Percentiles rank a stretch among this genome's conserved stretches.
phyloP scores from a whole-genome alignment of 2,888 invertebrate species.

The Anoplius nigerrimus region DNA sequence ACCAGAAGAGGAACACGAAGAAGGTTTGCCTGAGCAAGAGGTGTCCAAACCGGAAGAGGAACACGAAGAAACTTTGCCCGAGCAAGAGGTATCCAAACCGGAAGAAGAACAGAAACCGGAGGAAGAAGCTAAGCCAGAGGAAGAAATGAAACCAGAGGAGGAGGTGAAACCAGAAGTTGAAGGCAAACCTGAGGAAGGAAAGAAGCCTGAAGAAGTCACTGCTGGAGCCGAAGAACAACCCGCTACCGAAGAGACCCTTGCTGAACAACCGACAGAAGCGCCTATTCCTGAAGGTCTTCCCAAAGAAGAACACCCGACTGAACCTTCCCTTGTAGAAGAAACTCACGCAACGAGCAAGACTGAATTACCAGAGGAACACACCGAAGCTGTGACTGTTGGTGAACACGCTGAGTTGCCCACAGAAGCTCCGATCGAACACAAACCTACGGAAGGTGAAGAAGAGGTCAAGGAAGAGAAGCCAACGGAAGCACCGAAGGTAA shows the following conservation, averaged over 20 bases:
- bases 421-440: conserved; percentile 39
- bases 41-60: conserved; percentile 24
- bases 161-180: conserved; percentile 29
- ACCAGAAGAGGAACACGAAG: conserved; percentile 14
- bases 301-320: conserved; percentile 1
- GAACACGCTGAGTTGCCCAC: conserved; percentile 29
- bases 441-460: conserved; percentile 35
- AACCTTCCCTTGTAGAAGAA: not conserved
- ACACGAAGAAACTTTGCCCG: not conserved
- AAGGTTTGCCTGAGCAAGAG: conserved; percentile 19
- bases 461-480: conserved; percentile 24
- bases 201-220: conserved; percentile 15
- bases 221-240: conserved; percentile 21
- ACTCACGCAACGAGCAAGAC: conserved; percentile 1
- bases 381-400: conserved; percentile 16
- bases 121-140: conserved; percentile 26
- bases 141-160: conserved; percentile 30
- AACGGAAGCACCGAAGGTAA: conserved; percentile 9
- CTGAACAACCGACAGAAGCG: conserved; percentile 38
- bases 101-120: conserved; percentile 20
- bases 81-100: not conserved
- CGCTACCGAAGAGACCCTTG: conserved; percentile 23
- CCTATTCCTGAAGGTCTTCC: conserved; percentile 30
- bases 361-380: conserved; percentile 23
- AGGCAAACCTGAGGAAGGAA: conserved; percentile 18